phyloP scores from a whole-genome alignment of 2,797 vertebrate genomes.

The Chanos chanos region DNA sequence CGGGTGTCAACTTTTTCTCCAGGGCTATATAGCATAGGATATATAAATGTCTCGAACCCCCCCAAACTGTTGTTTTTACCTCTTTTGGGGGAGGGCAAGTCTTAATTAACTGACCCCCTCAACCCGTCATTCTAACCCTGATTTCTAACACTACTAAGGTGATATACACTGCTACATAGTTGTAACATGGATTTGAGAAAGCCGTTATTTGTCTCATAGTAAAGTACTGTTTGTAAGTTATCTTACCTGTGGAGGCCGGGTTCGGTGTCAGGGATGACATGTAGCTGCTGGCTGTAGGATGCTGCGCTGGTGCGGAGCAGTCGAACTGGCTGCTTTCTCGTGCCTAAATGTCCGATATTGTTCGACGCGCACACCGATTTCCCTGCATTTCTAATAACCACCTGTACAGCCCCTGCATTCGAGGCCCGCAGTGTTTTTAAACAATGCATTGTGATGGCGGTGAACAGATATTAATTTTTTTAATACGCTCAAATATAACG shows the following conservation, averaged over 20 bases:
- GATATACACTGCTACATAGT: too few species aligned
- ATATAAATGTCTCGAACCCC: too few species aligned
- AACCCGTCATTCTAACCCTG: too few species aligned
- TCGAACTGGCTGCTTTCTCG: conserved; percentile 52
- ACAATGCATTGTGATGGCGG: conserved; percentile 62
- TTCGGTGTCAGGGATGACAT: conserved; percentile 43
- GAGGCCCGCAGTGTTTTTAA: conserved; percentile 62
- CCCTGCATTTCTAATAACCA: conserved; percentile 62
- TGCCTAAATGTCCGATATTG: conserved; percentile 49
- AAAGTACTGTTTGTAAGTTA: too few species aligned
- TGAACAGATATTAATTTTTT: conserved; percentile 21
- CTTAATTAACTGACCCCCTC: too few species aligned
- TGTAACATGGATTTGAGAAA: not conserved
- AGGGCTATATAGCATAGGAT: too few species aligned
- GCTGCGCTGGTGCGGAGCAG: conserved; percentile 51
- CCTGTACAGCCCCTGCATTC: conserved; percentile 56
- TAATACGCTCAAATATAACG: not conserved
- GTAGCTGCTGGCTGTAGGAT: conserved; percentile 56
- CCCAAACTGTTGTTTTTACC: too few species aligned
- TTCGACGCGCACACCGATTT: conserved; percentile 50
- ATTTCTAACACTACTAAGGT: too few species aligned
- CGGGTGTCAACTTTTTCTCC: too few species aligned
- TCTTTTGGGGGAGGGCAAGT: too few species aligned
- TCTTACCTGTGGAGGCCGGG: conserved; percentile 55
- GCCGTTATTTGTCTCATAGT: not conserved